These are phyloP conservation scores for rabbit (Oryctolagus cuniculus) DNA, from an alignment of 2,113 vertebrate species.

Conservation along the genomic window DNA sequence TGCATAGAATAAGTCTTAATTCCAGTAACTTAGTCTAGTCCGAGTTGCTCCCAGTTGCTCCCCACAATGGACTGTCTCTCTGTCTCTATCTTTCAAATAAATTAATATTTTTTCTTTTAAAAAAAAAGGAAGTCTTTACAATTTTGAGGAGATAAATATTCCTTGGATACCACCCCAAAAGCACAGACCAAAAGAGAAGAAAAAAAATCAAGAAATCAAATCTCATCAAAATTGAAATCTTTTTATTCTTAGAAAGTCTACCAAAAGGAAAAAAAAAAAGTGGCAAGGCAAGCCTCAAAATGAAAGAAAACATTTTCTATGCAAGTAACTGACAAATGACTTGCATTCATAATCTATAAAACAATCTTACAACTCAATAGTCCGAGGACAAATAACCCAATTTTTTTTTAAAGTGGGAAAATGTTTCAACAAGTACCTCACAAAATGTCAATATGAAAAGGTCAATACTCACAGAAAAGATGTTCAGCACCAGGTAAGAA, in stretches of 20 bases:
- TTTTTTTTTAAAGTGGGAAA: background rate
- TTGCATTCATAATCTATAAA: background rate
- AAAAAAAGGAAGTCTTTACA: background rate
- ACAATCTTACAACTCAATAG: background rate
- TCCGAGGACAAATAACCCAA: background rate
- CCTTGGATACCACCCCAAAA: background rate
- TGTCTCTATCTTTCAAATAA: too few relatives aligned
- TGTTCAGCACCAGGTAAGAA: background rate
- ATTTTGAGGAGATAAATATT: background rate
- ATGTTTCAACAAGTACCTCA: conserved; percentile 41
- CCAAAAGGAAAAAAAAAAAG: background rate
- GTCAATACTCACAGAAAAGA: background rate
- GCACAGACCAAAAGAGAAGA: background rate
- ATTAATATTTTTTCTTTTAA: too few relatives aligned
- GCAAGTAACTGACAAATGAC: background rate
- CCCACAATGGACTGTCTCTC: too few relatives aligned
- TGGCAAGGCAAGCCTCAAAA: background rate
- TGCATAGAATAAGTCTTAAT: too few relatives aligned
- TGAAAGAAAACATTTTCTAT: background rate
- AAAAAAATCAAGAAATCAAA: background rate
- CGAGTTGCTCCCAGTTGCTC: too few relatives aligned
- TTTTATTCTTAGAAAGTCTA: background rate
- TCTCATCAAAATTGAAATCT: background rate
- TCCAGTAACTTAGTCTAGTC: too few relatives aligned
- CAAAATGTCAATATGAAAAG: conserved; percentile 5